Conservation (phyloP, 2,113 vertebrate species). For the Semicossyphus pulcher region DNA sequence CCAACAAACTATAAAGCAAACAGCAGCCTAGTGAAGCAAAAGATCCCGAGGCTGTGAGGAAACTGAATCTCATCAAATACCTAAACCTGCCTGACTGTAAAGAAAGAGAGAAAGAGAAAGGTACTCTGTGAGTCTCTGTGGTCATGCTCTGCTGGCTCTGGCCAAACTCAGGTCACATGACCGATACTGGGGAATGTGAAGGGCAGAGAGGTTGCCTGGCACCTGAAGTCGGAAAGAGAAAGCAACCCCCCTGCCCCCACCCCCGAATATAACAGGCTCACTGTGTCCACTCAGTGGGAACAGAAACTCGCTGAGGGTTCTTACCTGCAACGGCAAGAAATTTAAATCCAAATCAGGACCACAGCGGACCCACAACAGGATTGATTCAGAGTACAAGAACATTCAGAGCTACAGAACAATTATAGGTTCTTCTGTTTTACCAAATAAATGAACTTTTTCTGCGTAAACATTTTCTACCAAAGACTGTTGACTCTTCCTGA, state of each 20-base stretch:
- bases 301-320: slow-evolving; percentile 33
- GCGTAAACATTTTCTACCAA: neutral
- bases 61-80: slow-evolving; percentile 37
- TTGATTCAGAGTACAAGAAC: neutral
- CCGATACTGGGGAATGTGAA: slow-evolving; percentile 81
- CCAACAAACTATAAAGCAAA: neutral
- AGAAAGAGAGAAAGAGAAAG: neutral
- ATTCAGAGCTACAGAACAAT: neutral
- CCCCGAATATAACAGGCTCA: slow-evolving; percentile 38
- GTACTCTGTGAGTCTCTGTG: slow-evolving; percentile 25
- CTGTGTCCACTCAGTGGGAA: slow-evolving; percentile 60
- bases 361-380: neutral
- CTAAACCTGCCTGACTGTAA: neutral
- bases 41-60: neutral
- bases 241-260: slow-evolving; percentile 3
- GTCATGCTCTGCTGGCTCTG: slow-evolving; percentile 55
- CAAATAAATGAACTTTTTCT: neutral
- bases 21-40: neutral
- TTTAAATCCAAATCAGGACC: slow-evolving; percentile 32
- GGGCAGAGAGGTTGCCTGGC: slow-evolving; percentile 67
- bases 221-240: slow-evolving; percentile 64
- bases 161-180: slow-evolving; percentile 77
- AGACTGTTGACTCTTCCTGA: too few relatives aligned
- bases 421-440: neutral
- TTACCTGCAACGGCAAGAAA: slow-evolving; percentile 20